Evolutionary conservation across 1,140 invertebrate species (phyloP).

Genomic region (Pissodes strobi): DNA sequence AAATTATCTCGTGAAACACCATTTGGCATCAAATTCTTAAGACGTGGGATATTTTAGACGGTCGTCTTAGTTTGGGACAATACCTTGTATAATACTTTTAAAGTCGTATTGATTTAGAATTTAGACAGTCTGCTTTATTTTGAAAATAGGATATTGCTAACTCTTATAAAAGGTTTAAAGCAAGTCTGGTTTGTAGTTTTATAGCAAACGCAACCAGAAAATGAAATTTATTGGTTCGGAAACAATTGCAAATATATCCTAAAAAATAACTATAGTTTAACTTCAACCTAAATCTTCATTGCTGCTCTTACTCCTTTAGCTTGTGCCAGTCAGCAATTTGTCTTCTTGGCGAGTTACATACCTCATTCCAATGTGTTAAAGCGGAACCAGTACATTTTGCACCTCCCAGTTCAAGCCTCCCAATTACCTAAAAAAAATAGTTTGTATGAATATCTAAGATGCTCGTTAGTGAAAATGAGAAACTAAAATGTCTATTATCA

Average conservation of each 20-base stretch:
- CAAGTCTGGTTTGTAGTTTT: not conserved
- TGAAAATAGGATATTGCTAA: too few relatives aligned
- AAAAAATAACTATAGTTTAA: not conserved
- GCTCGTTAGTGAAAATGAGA: too few relatives aligned
- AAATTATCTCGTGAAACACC: too few relatives aligned
- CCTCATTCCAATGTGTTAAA: slow-evolving; percentile 94
- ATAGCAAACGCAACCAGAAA: not conserved
- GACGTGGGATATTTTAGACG: too few relatives aligned
- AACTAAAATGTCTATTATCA: too few relatives aligned
- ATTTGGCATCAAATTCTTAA: too few relatives aligned
- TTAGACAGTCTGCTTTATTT: too few relatives aligned
- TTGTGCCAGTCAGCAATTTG: slow-evolving; percentile 99
- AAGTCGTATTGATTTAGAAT: too few relatives aligned
- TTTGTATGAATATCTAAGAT: too few relatives aligned
- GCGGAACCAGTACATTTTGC: slow-evolving; percentile 77
- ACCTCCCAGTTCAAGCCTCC: slow-evolving; percentile 87
- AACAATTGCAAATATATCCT: not conserved
- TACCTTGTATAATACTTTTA: too few relatives aligned
- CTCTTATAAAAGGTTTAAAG: too few relatives aligned
- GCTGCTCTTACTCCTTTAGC: slow-evolving; percentile 74
- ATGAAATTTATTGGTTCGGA: not conserved
- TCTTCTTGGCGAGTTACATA: slow-evolving; percentile 91
- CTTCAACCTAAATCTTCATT: not conserved
- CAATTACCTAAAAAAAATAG: slow-evolving; percentile 87
- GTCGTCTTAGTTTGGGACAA: too few relatives aligned